A percentile compares a stretch with the other conserved stretches of the same genome.
These are phyloP conservation scores for Matsumurasca onukii DNA, from an alignment of 1,140 invertebrate genomes.

Conservation along the genomic window DNA sequence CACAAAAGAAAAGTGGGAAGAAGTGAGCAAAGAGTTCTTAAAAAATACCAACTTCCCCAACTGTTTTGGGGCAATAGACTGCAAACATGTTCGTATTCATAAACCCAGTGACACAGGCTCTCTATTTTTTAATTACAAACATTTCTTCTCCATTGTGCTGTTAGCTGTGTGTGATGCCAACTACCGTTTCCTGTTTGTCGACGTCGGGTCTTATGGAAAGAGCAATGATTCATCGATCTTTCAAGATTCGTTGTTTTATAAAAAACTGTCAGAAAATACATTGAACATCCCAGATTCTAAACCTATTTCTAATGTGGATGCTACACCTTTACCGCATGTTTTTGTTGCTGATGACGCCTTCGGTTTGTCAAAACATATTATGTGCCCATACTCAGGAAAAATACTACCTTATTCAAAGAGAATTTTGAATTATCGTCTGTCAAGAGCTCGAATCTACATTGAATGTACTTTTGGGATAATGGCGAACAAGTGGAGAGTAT, in stretches of 20 bases:
- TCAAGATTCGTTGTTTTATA: slow-evolving; percentile 23
- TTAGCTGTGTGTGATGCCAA: slow-evolving; percentile 19
- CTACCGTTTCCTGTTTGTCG: slow-evolving; percentile 9
- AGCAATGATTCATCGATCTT: slow-evolving; percentile 30
- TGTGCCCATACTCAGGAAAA: slow-evolving; percentile 41
- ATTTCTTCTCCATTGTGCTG: slow-evolving; percentile 3
- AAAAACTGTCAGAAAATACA: not conserved
- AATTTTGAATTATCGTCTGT: slow-evolving; percentile 44
- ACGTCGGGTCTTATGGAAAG: slow-evolving; percentile 29
- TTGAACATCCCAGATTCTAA: slow-evolving; percentile 14
- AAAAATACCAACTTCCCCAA: slow-evolving; percentile 10
- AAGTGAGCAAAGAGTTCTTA: not conserved
- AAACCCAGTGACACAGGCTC: not conserved
- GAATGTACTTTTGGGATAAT: slow-evolving; percentile 45
- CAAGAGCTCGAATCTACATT: slow-evolving; percentile 40
- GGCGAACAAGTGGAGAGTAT: slow-evolving; percentile 45
- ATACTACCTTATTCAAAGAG: slow-evolving; percentile 32
- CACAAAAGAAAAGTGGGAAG: not conserved
- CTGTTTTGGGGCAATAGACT: not conserved
- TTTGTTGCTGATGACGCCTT: slow-evolving; percentile 50
- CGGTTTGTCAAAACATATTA: slow-evolving; percentile 43
- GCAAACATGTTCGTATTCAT: not conserved
- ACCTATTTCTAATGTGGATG: slow-evolving; percentile 4
- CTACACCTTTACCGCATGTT: slow-evolving; percentile 12
- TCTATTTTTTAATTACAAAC: slow-evolving; percentile 6